A percentile compares a stretch with the other conserved stretches of the same genome.
Conservation (phyloP, 2,113 vertebrate genomes). For the Jacana jacana region DNA sequence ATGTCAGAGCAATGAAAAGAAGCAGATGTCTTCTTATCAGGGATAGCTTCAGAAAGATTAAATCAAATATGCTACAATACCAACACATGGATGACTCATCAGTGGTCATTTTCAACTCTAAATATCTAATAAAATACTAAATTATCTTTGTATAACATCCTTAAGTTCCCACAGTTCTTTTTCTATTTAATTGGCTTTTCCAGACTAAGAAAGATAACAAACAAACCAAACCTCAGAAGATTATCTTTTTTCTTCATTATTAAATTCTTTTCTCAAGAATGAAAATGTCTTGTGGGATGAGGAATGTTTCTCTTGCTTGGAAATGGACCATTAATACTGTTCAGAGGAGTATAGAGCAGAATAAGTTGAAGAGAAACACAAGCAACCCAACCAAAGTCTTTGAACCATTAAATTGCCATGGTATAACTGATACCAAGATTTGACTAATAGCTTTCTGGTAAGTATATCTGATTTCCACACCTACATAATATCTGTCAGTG, state of each 20-base stretch:
- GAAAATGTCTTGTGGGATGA: not conserved
- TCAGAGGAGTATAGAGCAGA: not conserved
- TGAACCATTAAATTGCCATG: not conserved
- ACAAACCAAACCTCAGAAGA: not conserved
- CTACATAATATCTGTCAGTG: not conserved
- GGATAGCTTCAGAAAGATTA: slow-evolving; percentile 6
- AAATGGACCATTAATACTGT: not conserved
- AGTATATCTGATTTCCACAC: not conserved
- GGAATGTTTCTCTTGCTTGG: not conserved
- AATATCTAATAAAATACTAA: not conserved
- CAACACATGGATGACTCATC: slow-evolving; percentile 16
- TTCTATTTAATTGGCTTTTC: not conserved
- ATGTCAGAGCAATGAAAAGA: not conserved
- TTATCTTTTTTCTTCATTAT: not conserved
- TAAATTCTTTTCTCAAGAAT: not conserved
- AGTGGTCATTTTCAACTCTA: not conserved
- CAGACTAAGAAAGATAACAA: not conserved
- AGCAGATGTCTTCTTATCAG: slow-evolving; percentile 37
- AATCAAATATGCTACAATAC: slow-evolving; percentile 4
- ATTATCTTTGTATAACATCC: not conserved
- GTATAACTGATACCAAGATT: not conserved
- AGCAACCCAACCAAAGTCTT: not conserved
- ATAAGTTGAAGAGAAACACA: not conserved
- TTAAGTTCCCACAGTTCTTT: not conserved
- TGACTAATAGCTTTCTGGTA: not conserved